Evolutionary conservation across 2,113 vertebrate species (phyloP), one percentile per base, ranked within the genome.

Genomic region (Erythrocercus mccallii): DNA sequence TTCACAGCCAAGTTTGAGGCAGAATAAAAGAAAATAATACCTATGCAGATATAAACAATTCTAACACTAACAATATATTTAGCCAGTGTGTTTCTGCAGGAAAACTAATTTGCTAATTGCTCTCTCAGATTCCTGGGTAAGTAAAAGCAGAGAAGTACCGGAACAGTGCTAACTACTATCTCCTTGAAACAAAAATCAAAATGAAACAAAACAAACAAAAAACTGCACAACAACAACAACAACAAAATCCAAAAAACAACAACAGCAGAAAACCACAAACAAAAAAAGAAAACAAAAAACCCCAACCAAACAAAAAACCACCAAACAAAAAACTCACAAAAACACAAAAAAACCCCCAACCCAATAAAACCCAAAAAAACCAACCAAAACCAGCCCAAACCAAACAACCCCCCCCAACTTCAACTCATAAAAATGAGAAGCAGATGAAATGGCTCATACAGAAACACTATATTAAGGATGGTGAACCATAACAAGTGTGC

Each of bases 21-120:
- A 86, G 56, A 88, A 86, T 47, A 70, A 86, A 84, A 81, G 45
- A 70, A 93, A 93, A 74, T 24, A 69, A 2, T 35, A 84, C 2
- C 18, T 56, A 30, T 53, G 44, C 9, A 50, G 30, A 5, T 37
- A 70, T 62, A 65, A 62, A 48, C 17, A 81, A 37, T 66, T 83
- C 42, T 66, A 90, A 74, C 24, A 47, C 12, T 37, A 50, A 53
- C 7, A 30, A 70, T 78, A 30, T 62, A 69, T 22, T 58, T 73
- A 71, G 19, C 15, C n/a, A 53, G 8, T 44, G 33, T 60, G 40
- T 81, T 81, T 78, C 40, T 20, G 25, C 18, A 64, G 30, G 37
- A 70, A 70, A 74, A 51, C 37, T 24, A 50, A 11, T 77, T 69
- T 68, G 17, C 21, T 89, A 64, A 69, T 91, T 86, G 47, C 14